These are phyloP conservation scores for Nowickia ferox DNA, from an alignment of 2,888 invertebrate genomes.

Conservation along the genomic window DNA sequence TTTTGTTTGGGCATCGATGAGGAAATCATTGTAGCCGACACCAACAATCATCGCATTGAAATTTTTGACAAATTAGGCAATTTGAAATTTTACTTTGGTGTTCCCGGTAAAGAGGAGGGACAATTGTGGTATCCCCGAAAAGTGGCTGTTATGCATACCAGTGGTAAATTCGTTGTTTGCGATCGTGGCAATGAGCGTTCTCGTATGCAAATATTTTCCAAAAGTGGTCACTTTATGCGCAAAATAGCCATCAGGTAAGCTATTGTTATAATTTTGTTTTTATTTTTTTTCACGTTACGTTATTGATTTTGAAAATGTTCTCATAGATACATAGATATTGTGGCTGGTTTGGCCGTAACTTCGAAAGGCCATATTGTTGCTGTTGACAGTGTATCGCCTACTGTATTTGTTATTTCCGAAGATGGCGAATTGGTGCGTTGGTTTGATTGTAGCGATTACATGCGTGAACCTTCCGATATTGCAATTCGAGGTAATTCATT, in stretches of 20 bases:
- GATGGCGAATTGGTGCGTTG: conserved; percentile 96
- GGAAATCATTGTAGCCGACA: conserved; percentile 98
- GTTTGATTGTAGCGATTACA: conserved; percentile 99
- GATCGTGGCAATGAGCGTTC: conserved; percentile 98
- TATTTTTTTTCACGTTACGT: neutral
- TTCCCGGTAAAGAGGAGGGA: conserved; percentile 97
- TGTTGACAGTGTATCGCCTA: conserved; percentile 98
- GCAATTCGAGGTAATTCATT: conserved; percentile 91
- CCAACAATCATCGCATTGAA: conserved; percentile 97
- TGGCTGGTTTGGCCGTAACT: conserved; percentile 97
- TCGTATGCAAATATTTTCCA: conserved; percentile 98
- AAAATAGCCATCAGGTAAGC: conserved; percentile 91
- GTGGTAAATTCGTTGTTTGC: conserved; percentile 97
- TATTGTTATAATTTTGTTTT: neutral
- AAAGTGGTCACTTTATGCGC: conserved; percentile 96
- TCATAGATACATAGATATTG: conserved; percentile 91
- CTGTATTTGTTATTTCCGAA: conserved; percentile 96
- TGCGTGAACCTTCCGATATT: conserved; percentile 98
- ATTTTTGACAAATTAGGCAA: conserved; percentile 97
- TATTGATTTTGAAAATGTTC: neutral
- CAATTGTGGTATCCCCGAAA: conserved; percentile 99
- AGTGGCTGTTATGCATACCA: conserved; percentile 94
- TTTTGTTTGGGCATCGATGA: conserved; percentile 97
- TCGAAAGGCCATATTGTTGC: conserved; percentile 96
- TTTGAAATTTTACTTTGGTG: conserved; percentile 97